A percentile compares a stretch with the other conserved stretches of the same genome.
phyloP scores from a whole-genome alignment of 2,113 vertebrate genomes.

The Callocephalon fimbriatum region DNA sequence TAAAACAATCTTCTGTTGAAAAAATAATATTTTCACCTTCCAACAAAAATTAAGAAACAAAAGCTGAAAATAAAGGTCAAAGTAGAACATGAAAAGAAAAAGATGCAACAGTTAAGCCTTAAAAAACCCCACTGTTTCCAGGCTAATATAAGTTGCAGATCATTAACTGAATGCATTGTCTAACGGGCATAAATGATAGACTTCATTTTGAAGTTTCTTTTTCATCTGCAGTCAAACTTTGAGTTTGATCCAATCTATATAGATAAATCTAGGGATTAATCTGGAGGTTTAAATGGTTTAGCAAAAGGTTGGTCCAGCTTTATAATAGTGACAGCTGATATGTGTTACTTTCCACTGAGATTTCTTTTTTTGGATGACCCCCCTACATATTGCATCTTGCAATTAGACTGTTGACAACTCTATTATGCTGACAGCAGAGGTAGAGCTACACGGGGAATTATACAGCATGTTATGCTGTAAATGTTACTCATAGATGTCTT shows the following conservation, averaged over 20 bases:
- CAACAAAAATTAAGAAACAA: not conserved
- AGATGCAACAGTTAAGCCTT: conserved; percentile 8
- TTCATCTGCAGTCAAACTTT: conserved; percentile 63
- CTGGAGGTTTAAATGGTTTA: conserved; percentile 66
- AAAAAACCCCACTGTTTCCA: not conserved
- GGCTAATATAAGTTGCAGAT: conserved; percentile 24
- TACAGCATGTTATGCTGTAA: conserved; percentile 45
- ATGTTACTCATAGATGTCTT: conserved; percentile 68
- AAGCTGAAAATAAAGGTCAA: not conserved
- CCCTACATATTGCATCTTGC: conserved; percentile 47
- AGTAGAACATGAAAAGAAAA: not conserved
- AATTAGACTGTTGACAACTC: conserved; percentile 75
- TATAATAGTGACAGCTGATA: conserved; percentile 56
- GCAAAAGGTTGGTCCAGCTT: conserved; percentile 52
- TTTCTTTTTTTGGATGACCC: conserved; percentile 52
- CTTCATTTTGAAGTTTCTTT: conserved; percentile 45
- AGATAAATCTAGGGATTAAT: conserved; percentile 64
- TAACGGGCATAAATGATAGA: conserved; percentile 34
- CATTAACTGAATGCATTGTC: conserved; percentile 50
- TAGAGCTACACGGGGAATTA: conserved; percentile 69
- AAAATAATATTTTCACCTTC: not conserved
- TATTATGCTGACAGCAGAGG: conserved; percentile 73
- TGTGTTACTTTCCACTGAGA: conserved; percentile 52
- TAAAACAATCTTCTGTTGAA: not conserved
- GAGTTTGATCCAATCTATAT: conserved; percentile 58